Base-by-base conservation (phyloP, 2,113 vertebrate species). In the Marcusenius ussheri region DNA sequence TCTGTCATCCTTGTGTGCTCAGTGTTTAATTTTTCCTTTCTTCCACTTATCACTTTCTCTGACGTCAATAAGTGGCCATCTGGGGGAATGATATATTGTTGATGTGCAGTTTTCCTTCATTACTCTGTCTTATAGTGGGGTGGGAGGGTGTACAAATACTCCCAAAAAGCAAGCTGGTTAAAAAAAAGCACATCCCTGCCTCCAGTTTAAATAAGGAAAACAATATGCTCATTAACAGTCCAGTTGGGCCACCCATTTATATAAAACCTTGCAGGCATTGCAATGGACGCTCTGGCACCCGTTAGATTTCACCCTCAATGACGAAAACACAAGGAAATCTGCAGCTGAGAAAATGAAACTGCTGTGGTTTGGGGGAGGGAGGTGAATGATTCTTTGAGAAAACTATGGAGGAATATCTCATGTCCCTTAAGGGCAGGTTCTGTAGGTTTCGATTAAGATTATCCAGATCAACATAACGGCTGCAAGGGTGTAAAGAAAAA, bases 391-490 rank as follows among this genome's bases (percentile, higher is more conserved):
- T 39, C 85, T 35, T 17, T 53, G 17, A 35, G 2, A 47, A 84
- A 84, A 47, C 74, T 42, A 84, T n/a, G 45, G 85, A 87, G 46
- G 11, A 27, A 51, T 51, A 56, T 87, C 85, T 87, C 85, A 35
- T 87, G n/a, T 56, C n/a, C 85, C 35, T 49, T 49, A 51, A 19
- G 50, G 27, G 11, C 50, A 56, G 50, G n/a, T 31, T 35, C 85
- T 53, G 47, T 49, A 56, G 85, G 49, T 87, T 51, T 87, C 13
- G 50, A 87, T 87, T 87, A 87, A 87, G 50, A 56, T 87, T 56
- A 53, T 87, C 46, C 11, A 24, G 24, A 47, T 84, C 83, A 39
- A 47, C 39, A 46, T 84, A n/a, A 47, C 10, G 15, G 39, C 45
- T n/a, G 7, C 24, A 84, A 84, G 11, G 17, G 83, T 1, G 45